Evolutionary conservation across 2,888 invertebrate species (phyloP).

Genomic region (Amphimallon solstitiale): DNA sequence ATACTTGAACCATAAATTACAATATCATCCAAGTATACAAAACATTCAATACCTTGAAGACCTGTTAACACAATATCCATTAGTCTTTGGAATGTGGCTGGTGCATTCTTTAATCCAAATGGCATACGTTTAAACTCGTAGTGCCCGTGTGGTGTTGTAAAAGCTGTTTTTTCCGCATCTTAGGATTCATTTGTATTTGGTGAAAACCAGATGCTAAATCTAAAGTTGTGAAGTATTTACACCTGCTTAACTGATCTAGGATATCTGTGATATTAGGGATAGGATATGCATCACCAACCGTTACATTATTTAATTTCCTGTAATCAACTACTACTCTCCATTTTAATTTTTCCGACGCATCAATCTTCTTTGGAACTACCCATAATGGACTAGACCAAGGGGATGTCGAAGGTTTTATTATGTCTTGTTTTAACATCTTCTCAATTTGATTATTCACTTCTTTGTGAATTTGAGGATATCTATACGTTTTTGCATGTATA

Average conservation of each 20-base stretch:
- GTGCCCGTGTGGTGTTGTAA: constrained; percentile 46
- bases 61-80: constrained; percentile 51
- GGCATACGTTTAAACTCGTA: constrained; percentile 49
- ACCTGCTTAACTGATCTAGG: constrained; percentile 48
- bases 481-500: too few relatives aligned
- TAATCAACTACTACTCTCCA: too few relatives aligned
- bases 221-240: constrained; percentile 43
- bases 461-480: constrained; percentile 17
- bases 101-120: constrained; percentile 50
- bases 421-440: too few relatives aligned
- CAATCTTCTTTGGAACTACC: too few relatives aligned
- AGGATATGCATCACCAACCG: constrained; percentile 49
- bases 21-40: constrained; percentile 43
- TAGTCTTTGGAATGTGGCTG: constrained; percentile 51
- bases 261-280: constrained; percentile 50
- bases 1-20: too few relatives aligned
- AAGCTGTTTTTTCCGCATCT: constrained; percentile 46
- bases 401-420: too few relatives aligned
- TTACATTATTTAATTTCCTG: too few relatives aligned
- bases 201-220: constrained; percentile 44
- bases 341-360: too few relatives aligned
- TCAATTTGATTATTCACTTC: constrained; percentile 29
- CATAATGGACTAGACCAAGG: too few relatives aligned
- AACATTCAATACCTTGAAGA: constrained; percentile 46
- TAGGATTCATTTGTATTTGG: constrained; percentile 37